A percentile compares a stretch with the other conserved stretches of the same genome.
Evolutionary conservation across 2,888 invertebrate species (phyloP).

Genomic region (Caradrina kadenii): DNA sequence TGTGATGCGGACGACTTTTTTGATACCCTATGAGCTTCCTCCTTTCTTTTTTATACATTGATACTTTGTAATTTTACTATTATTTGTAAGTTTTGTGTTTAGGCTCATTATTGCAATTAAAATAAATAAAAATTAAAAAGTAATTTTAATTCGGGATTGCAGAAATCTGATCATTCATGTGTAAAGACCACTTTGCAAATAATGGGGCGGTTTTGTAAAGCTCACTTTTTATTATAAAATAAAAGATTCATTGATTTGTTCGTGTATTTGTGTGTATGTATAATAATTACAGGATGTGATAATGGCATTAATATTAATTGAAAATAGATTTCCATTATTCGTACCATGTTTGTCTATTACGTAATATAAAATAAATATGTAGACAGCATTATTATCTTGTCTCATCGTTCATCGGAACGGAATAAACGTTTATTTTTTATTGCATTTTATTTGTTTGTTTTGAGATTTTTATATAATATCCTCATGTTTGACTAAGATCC

Average conservation of each 20-base stretch:
- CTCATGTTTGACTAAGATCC: background rate
- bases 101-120: too few relatives aligned
- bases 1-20: too few relatives aligned
- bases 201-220: background rate
- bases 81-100: too few relatives aligned
- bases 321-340: constrained; percentile 16
- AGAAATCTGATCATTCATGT: background rate
- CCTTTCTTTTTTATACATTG: too few relatives aligned
- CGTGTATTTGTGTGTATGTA: background rate
- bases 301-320: constrained; percentile 16
- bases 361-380: constrained; percentile 14
- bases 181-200: background rate
- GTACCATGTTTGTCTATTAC: constrained; percentile 3
- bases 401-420: constrained; percentile 5
- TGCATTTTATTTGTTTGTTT: background rate
- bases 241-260: background rate
- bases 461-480: constrained; percentile 6
- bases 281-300: background rate
- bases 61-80: too few relatives aligned
- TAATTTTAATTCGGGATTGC: background rate
- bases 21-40: too few relatives aligned
- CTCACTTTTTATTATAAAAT: background rate
- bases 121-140: background rate
- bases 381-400: constrained; percentile 10
- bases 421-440: constrained; percentile 12